These are phyloP conservation scores for Nycteola revayana DNA, from an alignment of 2,888 invertebrate genomes.

Conservation along the genomic window DNA sequence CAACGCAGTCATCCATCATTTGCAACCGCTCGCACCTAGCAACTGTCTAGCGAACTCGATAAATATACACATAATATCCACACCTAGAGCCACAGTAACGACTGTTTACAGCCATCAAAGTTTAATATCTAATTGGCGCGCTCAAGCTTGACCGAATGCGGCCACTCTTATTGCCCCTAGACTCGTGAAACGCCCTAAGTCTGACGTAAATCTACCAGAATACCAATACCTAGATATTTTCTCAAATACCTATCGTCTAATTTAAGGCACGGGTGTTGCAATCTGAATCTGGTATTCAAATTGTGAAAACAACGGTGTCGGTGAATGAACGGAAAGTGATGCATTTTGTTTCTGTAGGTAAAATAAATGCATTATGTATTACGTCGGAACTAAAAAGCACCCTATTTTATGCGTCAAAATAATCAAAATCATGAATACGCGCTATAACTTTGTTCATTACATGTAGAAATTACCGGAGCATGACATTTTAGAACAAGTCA, in stretches of 20 bases:
- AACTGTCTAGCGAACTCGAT: constrained; percentile 30
- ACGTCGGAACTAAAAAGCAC: not conserved
- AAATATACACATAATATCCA: constrained; percentile 24
- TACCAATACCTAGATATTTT: constrained; percentile 23
- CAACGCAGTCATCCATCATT: constrained; percentile 34
- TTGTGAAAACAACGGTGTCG: constrained; percentile 5
- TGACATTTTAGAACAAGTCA: constrained; percentile 23
- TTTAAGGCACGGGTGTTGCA: constrained; percentile 16
- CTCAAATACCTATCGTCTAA: constrained; percentile 8
- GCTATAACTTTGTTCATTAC: constrained; percentile 17
- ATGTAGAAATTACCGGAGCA: constrained; percentile 18
- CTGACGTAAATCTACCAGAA: constrained; percentile 32
- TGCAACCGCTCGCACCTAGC: constrained; percentile 29
- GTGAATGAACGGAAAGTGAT: constrained; percentile 4
- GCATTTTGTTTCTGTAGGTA: not conserved
- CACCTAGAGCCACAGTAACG: constrained; percentile 9
- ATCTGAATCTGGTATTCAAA: constrained; percentile 15
- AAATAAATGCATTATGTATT: too few relatives aligned
- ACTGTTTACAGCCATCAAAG: constrained; percentile 43
- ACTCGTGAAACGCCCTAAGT: constrained; percentile 24
- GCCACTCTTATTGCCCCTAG: constrained; percentile 19
- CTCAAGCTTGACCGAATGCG: constrained; percentile 38
- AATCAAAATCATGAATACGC: constrained; percentile 1
- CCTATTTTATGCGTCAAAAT: too few relatives aligned
- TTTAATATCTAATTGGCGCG: constrained; percentile 44